Percentiles rank a stretch among this genome's conserved stretches.
Conservation (phyloP, 2,113 vertebrate genomes). For the Sinocyclocheilus maitianheensis region DNA sequence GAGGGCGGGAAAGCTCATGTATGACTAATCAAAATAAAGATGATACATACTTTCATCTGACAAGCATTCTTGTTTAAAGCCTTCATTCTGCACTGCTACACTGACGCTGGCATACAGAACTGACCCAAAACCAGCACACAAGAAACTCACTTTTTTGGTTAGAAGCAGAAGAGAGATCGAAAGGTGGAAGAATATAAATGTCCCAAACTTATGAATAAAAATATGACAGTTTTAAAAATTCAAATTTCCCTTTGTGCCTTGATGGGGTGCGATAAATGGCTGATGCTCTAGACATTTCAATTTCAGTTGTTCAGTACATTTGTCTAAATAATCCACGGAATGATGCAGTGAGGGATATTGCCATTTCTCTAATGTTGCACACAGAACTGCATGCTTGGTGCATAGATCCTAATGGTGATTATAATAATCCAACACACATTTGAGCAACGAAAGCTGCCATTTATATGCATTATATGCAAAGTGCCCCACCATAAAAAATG, state of each 20-base stretch:
- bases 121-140: slow-evolving; percentile 31
- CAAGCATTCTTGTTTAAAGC: background rate
- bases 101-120: background rate
- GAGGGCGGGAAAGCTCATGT: slow-evolving; percentile 27
- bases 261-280: slow-evolving; percentile 10
- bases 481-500: background rate
- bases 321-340: background rate
- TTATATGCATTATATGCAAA: slow-evolving; percentile 14
- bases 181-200: slow-evolving; percentile 10
- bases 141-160: background rate
- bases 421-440: slow-evolving; percentile 13
- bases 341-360: slow-evolving; percentile 15
- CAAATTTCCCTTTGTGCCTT: background rate
- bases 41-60: slow-evolving; percentile 22
- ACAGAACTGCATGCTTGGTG: background rate
- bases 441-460: slow-evolving; percentile 17
- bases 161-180: slow-evolving; percentile 15
- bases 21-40: slow-evolving; percentile 43
- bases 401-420: slow-evolving; percentile 22
- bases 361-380: slow-evolving; percentile 10
- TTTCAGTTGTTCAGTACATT: slow-evolving; percentile 12
- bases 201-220: slow-evolving; percentile 33
- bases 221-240: background rate
- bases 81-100: background rate
- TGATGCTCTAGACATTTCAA: background rate